These are phyloP conservation scores for Caenorhabditis inopinata DNA, from an alignment of 1,140 invertebrate genomes.

Conservation along the genomic window DNA sequence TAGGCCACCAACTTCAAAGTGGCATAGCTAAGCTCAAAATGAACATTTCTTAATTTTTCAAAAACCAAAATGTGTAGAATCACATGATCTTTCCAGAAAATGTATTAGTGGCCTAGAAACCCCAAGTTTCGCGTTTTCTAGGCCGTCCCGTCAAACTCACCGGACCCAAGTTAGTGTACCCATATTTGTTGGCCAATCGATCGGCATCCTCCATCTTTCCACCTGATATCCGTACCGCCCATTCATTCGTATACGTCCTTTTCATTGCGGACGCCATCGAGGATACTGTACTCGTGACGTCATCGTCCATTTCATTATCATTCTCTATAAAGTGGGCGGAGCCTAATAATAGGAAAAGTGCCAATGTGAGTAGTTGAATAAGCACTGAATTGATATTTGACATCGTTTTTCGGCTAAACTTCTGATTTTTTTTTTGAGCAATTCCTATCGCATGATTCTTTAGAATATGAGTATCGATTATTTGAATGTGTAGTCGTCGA, in stretches of 20 bases:
- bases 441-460: neutral
- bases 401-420: too few relatives aligned
- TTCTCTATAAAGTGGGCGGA: neutral
- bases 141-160: constrained; percentile 52
- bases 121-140: too few relatives aligned
- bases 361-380: neutral
- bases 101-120: too few relatives aligned
- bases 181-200: constrained; percentile 63
- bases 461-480: too few relatives aligned
- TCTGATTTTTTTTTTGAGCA: neutral
- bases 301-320: neutral
- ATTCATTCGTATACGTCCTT: constrained; percentile 61
- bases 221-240: constrained; percentile 60
- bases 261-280: constrained; percentile 15
- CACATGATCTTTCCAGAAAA: neutral
- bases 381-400: neutral
- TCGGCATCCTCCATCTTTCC: constrained; percentile 56
- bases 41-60: neutral
- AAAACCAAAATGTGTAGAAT: neutral
- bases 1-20: too few relatives aligned
- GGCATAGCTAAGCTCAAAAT: neutral
- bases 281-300: constrained; percentile 23
- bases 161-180: constrained; percentile 60
- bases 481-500: too few relatives aligned
- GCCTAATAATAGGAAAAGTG: neutral